Evolutionary conservation across 2,888 invertebrate genomes (phyloP).

Genomic region (Eupithecia subumbrata): DNA sequence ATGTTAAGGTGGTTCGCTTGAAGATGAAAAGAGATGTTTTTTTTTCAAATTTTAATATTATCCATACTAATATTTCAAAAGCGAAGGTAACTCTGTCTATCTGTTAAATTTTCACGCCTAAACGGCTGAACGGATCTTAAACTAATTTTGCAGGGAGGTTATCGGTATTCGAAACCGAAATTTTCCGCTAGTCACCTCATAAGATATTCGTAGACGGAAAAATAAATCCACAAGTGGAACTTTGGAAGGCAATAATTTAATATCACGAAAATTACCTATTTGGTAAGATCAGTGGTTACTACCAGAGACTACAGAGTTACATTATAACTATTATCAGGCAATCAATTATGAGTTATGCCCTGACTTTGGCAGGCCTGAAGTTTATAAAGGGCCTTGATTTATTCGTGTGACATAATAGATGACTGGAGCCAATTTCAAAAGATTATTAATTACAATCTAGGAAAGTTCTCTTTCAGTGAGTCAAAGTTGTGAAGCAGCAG

Average conservation of each 20-base stretch:
- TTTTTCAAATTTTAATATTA: not conserved
- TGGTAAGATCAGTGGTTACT: not conserved
- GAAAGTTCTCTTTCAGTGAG: not conserved
- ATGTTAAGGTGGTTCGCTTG: not conserved
- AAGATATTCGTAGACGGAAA: not conserved
- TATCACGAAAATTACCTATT: slow-evolving; percentile 15
- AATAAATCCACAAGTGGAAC: not conserved
- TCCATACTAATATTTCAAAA: too few relatives aligned
- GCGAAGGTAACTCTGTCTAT: too few relatives aligned
- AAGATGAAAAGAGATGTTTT: not conserved
- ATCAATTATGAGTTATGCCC: slow-evolving; percentile 25
- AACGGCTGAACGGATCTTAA: too few relatives aligned
- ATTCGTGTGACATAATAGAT: not conserved
- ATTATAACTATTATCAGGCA: slow-evolving; percentile 22
- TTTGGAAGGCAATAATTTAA: not conserved
- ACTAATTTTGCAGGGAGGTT: too few relatives aligned
- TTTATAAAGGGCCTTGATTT: slow-evolving; percentile 25
- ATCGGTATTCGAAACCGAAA: too few relatives aligned
- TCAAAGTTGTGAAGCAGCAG: not conserved
- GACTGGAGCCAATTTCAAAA: not conserved
- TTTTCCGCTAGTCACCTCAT: too few relatives aligned
- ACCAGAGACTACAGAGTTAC: not conserved
- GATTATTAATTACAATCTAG: not conserved
- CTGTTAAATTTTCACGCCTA: too few relatives aligned
- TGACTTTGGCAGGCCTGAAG: slow-evolving; percentile 15